phyloP scores from a whole-genome alignment of 2,113 vertebrate genomes.

The Panthera uncia region DNA sequence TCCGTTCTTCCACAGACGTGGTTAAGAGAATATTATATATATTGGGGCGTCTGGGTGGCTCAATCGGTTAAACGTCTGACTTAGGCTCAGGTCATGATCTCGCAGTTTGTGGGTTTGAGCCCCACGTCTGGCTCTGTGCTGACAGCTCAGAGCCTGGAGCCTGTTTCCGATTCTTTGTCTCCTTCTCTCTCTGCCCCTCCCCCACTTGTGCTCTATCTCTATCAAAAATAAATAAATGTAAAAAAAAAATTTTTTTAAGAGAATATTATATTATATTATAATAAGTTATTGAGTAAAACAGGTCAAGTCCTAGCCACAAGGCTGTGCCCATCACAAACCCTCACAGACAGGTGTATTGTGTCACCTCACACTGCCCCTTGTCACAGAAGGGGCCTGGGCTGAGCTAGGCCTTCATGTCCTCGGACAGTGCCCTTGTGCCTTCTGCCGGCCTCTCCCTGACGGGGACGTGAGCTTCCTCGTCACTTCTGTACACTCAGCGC shows the following conservation, averaged over 20 bases:
- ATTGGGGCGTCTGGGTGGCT: no score
- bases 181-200: no score
- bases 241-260: not conserved
- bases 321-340: not conserved
- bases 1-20: not conserved
- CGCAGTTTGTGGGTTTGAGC: no score
- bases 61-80: no score
- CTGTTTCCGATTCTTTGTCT: no score
- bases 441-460: accelerated
- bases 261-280: no score
- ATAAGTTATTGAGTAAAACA: not conserved
- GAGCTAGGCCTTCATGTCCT: not conserved
- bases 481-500: not conserved
- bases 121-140: no score
- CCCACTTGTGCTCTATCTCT: no score
- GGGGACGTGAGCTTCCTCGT: accelerated
- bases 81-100: no score
- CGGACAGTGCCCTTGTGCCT: not conserved
- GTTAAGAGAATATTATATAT: not conserved
- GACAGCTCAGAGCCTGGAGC: no score
- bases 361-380: not conserved
- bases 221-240: no score
- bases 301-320: not conserved
- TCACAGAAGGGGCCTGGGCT: not conserved
- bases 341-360: not conserved